Evolutionary conservation across 2,888 invertebrate genomes (phyloP).

Genomic region (Aporophyla nigra): DNA sequence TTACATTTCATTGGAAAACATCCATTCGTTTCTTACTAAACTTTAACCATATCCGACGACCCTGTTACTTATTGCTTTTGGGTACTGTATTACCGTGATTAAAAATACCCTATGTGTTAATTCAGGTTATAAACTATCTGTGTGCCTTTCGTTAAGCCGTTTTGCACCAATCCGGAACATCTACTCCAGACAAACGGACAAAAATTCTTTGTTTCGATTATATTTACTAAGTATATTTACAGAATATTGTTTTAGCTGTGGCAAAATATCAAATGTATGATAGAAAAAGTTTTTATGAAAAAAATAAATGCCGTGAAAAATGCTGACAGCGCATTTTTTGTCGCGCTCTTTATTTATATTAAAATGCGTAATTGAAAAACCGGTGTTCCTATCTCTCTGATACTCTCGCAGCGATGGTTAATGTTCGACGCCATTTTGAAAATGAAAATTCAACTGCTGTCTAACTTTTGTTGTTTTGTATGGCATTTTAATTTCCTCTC

Average conservation of each 20-base stretch:
- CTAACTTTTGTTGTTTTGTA: slow-evolving; percentile 46
- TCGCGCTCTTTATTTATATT: slow-evolving; percentile 49
- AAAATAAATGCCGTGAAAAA: slow-evolving; percentile 20
- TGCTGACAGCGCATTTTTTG: slow-evolving; percentile 30
- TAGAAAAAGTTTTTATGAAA: slow-evolving; percentile 22
- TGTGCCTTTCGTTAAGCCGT: no score
- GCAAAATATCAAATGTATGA: slow-evolving; percentile 10
- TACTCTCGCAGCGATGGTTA: slow-evolving; percentile 10
- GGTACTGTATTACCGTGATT: no score
- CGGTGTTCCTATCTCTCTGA: slow-evolving; percentile 10
- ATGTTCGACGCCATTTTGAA: slow-evolving; percentile 39
- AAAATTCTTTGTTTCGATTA: no score
- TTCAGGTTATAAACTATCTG: no score
- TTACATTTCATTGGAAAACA: no score
- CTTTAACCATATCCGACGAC: no score
- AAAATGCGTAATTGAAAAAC: slow-evolving; percentile 52
- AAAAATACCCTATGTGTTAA: no score
- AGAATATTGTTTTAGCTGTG: slow-evolving; percentile 38
- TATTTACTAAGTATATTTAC: slow-evolving; percentile 36
- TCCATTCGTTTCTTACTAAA: no score
- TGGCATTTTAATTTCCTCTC: slow-evolving; percentile 47
- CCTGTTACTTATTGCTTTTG: no score
- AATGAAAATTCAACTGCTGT: slow-evolving; percentile 35
- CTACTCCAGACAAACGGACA: no score
- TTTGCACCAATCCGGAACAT: no score